phyloP scores from a whole-genome alignment of 2,888 invertebrate species.

The Lottia gigantea region DNA sequence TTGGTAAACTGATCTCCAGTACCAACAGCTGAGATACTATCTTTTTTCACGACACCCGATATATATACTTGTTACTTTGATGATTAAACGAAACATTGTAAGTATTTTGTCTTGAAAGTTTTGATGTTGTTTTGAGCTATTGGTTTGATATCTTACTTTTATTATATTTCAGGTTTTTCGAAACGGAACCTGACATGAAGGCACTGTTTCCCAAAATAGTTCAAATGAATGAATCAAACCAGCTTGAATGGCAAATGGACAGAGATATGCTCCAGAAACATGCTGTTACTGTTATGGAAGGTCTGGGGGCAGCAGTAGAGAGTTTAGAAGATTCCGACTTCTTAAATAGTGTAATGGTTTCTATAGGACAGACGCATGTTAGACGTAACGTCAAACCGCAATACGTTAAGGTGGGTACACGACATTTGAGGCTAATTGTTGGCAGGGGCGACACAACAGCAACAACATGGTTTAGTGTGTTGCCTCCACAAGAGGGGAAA shows the following conservation, averaged over 20 bases:
- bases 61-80: no score
- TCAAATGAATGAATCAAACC: slow-evolving; percentile 52
- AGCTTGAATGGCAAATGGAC: slow-evolving; percentile 58
- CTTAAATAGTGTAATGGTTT: slow-evolving; percentile 57
- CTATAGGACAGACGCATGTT: slow-evolving; percentile 62
- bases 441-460: no score
- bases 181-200: slow-evolving; percentile 58
- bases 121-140: no score
- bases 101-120: no score
- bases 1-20: no score
- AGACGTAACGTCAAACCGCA: slow-evolving; percentile 55
- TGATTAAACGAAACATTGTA: no score
- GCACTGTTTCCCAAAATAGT: slow-evolving; percentile 58
- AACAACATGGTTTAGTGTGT: no score
- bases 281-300: slow-evolving; percentile 61
- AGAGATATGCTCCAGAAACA: slow-evolving; percentile 58
- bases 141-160: no score
- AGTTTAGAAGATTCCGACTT: slow-evolving; percentile 61
- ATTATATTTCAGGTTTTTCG: slow-evolving; percentile 51
- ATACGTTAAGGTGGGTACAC: slow-evolving; percentile 50
- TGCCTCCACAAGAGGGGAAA: no score
- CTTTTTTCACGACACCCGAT: no score
- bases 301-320: slow-evolving; percentile 64
- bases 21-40: no score
- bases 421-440: no score